Evolutionary conservation across 2,888 invertebrate genomes (phyloP).

Genomic region (Anaspis maculata): DNA sequence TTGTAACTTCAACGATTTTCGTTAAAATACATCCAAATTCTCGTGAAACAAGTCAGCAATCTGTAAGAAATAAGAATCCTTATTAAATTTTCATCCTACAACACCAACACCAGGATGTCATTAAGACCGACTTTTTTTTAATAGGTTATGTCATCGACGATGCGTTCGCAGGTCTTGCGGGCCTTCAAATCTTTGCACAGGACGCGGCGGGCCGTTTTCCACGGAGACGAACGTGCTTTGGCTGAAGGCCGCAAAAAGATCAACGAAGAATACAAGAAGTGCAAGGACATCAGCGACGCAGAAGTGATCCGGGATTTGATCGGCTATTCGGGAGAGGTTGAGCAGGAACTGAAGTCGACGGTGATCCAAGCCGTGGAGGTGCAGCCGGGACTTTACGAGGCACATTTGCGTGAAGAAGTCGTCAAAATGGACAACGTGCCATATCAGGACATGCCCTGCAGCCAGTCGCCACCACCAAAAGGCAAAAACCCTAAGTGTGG

Average conservation of each 20-base stretch:
- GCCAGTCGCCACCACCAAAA: too few relatives aligned
- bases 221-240: constrained; percentile 56
- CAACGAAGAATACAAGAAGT: constrained; percentile 65
- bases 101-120: too few relatives aligned
- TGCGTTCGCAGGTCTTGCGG: constrained; percentile 51
- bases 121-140: too few relatives aligned
- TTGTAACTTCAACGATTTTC: too few relatives aligned
- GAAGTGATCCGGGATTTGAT: constrained; percentile 60
- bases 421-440: constrained; percentile 56
- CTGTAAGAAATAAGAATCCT: too few relatives aligned
- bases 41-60: too few relatives aligned
- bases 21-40: too few relatives aligned
- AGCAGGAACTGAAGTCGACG: constrained; percentile 59
- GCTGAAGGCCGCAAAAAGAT: constrained; percentile 59
- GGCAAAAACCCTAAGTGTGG: too few relatives aligned
- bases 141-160: constrained; percentile 14
- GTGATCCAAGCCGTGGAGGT: constrained; percentile 65
- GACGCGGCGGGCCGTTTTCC: constrained; percentile 58
- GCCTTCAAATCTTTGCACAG: constrained; percentile 66
- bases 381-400: constrained; percentile 57
- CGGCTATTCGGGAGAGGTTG: constrained; percentile 59
- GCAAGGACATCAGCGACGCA: constrained; percentile 52
- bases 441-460: too few relatives aligned
- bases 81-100: too few relatives aligned
- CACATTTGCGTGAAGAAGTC: constrained; percentile 53